phyloP scores from a whole-genome alignment of 2,113 vertebrate genomes.

The Rhagologus leucostigma region DNA sequence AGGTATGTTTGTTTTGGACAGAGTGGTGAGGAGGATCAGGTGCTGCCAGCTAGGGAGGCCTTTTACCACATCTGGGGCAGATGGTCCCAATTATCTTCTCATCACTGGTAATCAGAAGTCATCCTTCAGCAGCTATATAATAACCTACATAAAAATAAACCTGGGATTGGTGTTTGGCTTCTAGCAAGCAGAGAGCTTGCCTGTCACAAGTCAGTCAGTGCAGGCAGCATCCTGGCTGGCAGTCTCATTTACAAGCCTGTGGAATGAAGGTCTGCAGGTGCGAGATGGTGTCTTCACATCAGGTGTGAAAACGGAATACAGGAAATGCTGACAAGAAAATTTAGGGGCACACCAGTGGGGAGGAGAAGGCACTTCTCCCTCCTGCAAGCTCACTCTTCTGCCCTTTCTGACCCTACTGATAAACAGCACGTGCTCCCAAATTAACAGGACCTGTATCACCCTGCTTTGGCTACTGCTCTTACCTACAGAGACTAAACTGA shows the following conservation, averaged over 20 bases:
- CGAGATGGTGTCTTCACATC: accelerated
- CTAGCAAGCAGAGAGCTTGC: background rate
- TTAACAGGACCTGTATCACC: background rate
- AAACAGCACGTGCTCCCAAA: background rate
- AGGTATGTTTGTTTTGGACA: background rate
- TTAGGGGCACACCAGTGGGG: background rate
- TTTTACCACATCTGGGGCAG: background rate
- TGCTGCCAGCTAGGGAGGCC: background rate
- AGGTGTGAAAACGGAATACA: background rate
- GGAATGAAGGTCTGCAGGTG: background rate
- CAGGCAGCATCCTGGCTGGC: background rate
- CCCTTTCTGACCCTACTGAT: background rate
- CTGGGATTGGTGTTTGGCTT: background rate
- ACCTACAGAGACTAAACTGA: background rate
- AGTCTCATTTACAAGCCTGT: background rate
- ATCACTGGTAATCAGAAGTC: background rate
- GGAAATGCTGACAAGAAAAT: background rate
- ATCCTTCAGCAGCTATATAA: background rate
- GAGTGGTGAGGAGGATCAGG: background rate
- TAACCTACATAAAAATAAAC: background rate
- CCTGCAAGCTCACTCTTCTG: background rate
- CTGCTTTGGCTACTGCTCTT: background rate
- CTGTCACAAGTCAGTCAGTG: background rate
- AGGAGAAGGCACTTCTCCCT: background rate
- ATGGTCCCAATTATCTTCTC: background rate